These are phyloP conservation scores for Hylia prasina DNA, from an alignment of 2,113 vertebrate genomes.

Conservation along the genomic window DNA sequence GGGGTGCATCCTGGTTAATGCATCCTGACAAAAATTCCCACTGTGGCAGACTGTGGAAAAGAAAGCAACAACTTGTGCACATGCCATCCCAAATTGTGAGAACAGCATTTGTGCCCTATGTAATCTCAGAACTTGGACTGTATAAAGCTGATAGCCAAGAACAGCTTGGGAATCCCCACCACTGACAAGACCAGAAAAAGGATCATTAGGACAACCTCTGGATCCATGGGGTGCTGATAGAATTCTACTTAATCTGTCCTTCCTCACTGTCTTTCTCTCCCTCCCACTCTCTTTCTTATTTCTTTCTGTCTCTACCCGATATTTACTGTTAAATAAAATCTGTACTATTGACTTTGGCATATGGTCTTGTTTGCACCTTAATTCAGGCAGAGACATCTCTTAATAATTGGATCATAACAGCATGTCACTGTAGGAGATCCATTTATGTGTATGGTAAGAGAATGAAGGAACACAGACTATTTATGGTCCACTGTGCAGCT, in stretches of 20 bases:
- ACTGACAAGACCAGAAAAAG: background rate
- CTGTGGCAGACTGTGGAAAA: background rate
- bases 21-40: background rate
- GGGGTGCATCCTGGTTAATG: background rate
- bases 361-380: background rate
- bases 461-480: background rate
- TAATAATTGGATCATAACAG: background rate
- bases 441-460: background rate
- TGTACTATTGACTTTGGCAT: background rate
- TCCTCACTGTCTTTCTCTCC: background rate
- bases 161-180: too few relatives aligned
- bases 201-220: background rate
- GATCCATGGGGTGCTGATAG: background rate
- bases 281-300: background rate
- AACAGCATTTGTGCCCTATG: background rate
- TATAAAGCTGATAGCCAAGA: background rate
- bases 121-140: rapidly evolving
- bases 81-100: too few relatives aligned
- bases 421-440: background rate
- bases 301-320: background rate
- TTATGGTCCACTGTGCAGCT: background rate
- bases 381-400: background rate
- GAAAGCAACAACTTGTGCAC: background rate
- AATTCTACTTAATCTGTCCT: background rate
- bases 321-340: background rate